Evolutionary conservation across 2,113 vertebrate species (phyloP), one percentile per base, ranked within the genome.

Genomic region (Lipotes vexillifer): DNA sequence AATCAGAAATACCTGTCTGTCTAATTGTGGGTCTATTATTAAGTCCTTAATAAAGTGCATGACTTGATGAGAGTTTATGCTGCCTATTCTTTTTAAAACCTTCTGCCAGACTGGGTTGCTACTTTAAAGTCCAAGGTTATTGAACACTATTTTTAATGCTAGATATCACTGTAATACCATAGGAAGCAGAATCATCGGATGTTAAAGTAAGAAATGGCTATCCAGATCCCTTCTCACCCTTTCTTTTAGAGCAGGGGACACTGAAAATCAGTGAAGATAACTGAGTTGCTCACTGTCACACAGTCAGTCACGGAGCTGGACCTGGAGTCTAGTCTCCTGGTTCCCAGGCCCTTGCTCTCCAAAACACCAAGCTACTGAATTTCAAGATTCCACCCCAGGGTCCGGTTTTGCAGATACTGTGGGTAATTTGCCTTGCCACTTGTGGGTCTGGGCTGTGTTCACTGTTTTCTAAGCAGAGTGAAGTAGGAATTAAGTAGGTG

Each of bases 21-120:
- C 33, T 88, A 77, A 88, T 57, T 84, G 33, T 92, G 41, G 44
- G 59, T 46, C 23, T 87, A n/a, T 90, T 77, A 94, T 87, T 90
- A 96, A 97, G 86, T 95, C 21, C 59, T 68, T 93, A 87, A 65
- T 82, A 86, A 88, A 44, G 13, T 88, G 0, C 11, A 65, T 83
- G 63, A 78, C 80, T 93, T 52, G 46, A 71, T 94, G 29, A 90
- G 38, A 72, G 23, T 80, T 90, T 65, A 93, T 72, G 57, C 72
- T 97, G 38, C 13, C 23, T 81, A 3, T 33, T 94, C 31, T 94
- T 88, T 86, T 77, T 57, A 93, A 86, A 88, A 61, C 12, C 57
- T 78, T 72, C 33, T 78, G 18, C 11, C n/a, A 95, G 20, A 75
- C 20, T 90, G 41, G 20, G 29, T 88, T 88, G 29, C 63, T 85